A percentile compares a stretch with the other conserved stretches of the same genome.
These are phyloP conservation scores for Nicator chloris DNA, from an alignment of 2,113 vertebrate genomes.

Conservation along the genomic window DNA sequence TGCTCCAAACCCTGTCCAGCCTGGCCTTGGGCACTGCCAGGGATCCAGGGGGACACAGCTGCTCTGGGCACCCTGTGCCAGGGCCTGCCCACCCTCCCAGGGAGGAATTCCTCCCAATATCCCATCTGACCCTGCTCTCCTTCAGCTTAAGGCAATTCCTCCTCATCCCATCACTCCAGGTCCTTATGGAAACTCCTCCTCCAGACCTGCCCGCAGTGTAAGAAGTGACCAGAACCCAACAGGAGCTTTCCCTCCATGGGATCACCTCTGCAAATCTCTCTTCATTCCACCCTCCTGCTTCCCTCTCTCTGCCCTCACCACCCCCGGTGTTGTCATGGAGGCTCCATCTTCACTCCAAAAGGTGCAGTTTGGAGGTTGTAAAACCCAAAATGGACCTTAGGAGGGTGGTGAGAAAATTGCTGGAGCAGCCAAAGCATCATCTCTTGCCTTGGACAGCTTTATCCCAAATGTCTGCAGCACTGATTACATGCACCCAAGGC, in stretches of 20 bases:
- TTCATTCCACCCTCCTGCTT: neutral
- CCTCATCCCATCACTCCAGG: neutral
- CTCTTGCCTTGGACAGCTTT: neutral
- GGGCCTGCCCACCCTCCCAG: accelerated
- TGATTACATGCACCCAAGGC: accelerated
- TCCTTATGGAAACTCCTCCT: too few relatives aligned
- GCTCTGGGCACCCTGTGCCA: neutral
- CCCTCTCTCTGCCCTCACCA: neutral
- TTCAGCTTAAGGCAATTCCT: neutral
- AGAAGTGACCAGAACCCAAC: neutral
- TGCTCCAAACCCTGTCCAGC: accelerated
- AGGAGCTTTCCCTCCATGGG: neutral
- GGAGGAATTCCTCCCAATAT: accelerated
- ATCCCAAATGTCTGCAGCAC: neutral
- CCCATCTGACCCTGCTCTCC: accelerated
- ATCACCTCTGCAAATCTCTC: neutral
- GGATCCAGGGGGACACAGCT: neutral
- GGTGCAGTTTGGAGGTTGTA: accelerated
- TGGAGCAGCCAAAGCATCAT: neutral
- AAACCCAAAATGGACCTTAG: neutral
- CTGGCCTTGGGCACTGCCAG: accelerated
- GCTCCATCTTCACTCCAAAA: neutral
- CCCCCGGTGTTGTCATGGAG: accelerated
- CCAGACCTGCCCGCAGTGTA: neutral
- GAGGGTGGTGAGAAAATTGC: neutral